phyloP scores from a whole-genome alignment of 2,113 vertebrate species.

The Chaetura pelagica region DNA sequence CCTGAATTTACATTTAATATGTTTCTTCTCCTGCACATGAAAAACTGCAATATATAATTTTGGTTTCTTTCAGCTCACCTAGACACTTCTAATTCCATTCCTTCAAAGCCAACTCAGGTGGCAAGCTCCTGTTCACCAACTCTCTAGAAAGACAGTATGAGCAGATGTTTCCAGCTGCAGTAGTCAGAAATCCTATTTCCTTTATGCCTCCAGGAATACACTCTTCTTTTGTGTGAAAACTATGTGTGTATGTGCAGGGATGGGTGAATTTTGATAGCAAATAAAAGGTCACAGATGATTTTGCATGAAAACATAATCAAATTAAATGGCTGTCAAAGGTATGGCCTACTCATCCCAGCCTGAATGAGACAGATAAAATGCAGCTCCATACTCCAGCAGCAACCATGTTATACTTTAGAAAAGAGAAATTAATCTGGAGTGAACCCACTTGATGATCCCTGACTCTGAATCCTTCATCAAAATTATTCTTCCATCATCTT shows the following conservation, averaged over 20 bases:
- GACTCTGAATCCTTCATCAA: slow-evolving; percentile 74
- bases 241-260: not conserved
- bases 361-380: slow-evolving; percentile 68
- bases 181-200: not conserved
- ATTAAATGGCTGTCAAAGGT: slow-evolving; percentile 70
- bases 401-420: slow-evolving; percentile 13
- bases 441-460: slow-evolving; percentile 72
- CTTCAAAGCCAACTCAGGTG: not conserved
- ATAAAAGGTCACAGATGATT: slow-evolving; percentile 75
- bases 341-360: not conserved
- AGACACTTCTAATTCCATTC: not conserved
- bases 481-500: slow-evolving; percentile 71
- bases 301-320: slow-evolving; percentile 71
- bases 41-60: not conserved
- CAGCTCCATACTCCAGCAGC: not conserved
- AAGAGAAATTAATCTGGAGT: slow-evolving; percentile 73
- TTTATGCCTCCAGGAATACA: not conserved
- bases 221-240: not conserved
- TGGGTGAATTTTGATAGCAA: slow-evolving; percentile 61
- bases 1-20: not conserved
- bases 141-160: not conserved
- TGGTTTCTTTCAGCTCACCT: not conserved
- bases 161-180: not conserved
- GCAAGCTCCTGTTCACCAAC: not conserved
- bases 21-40: not conserved